Evolutionary conservation across 2,888 invertebrate species (phyloP).

Genomic region (Drosophila kanekoi): DNA sequence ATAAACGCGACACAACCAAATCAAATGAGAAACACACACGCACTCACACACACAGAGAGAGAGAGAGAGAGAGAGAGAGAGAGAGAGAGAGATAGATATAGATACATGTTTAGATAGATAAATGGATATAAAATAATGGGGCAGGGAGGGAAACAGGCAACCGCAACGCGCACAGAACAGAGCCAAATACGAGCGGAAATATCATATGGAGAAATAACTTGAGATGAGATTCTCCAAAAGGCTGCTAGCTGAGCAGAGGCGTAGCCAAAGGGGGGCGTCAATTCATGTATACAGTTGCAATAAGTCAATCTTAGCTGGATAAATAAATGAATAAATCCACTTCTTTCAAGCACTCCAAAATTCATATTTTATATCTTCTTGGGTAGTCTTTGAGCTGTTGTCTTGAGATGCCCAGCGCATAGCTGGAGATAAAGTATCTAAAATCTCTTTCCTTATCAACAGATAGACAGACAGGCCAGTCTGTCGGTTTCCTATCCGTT

Average conservation of each 20-base stretch:
- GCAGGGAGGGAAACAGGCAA: neutral
- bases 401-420: too few species aligned
- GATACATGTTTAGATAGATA: neutral
- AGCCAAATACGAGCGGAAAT: conserved; percentile 13
- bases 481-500: too few species aligned
- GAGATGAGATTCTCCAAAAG: conserved; percentile 5
- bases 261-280: conserved; percentile 1
- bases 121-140: neutral
- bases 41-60: too few species aligned
- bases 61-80: neutral
- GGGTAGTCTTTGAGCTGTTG: too few species aligned
- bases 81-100: neutral
- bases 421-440: too few species aligned
- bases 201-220: conserved; percentile 23
- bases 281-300: too few species aligned
- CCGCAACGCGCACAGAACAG: neutral
- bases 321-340: too few species aligned
- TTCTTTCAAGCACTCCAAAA: too few species aligned
- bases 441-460: too few species aligned
- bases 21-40: conserved; percentile 29
- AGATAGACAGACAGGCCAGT: too few species aligned
- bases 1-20: conserved; percentile 62
- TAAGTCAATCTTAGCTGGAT: too few species aligned
- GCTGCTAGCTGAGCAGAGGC: neutral
- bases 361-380: too few species aligned